Conservation (phyloP, 1,140 invertebrate species). For the Leptopilina boulardi region DNA sequence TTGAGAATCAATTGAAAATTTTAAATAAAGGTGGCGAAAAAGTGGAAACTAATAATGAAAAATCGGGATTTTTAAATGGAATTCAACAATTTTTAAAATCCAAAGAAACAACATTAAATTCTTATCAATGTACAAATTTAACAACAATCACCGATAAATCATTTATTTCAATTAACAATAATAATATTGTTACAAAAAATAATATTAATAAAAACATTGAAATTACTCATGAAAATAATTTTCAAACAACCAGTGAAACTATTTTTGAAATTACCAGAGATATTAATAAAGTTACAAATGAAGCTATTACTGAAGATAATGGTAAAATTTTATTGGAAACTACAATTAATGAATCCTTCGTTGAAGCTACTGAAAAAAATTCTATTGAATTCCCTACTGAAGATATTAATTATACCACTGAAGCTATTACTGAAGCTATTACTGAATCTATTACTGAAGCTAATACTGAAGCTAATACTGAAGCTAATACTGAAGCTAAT, state of each 20-base stretch:
- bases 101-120: background rate
- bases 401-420: no score
- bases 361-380: no score
- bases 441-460: background rate
- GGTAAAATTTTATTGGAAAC: no score
- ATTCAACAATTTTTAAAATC: constrained; percentile 37
- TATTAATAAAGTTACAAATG: background rate
- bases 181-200: background rate
- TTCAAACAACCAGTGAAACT: background rate
- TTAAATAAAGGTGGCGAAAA: constrained; percentile 29
- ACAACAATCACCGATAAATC: background rate
- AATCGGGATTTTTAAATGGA: constrained; percentile 37
- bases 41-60: constrained; percentile 16
- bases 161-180: no score
- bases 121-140: background rate
- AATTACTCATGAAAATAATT: background rate
- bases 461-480: background rate
- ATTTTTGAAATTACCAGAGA: background rate
- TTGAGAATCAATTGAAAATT: constrained; percentile 1
- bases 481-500: background rate
- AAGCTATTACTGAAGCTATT: background rate
- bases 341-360: no score
- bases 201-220: background rate
- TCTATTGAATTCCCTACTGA: no score
- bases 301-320: background rate